Evolutionary conservation across 2,888 invertebrate species (phyloP).

Genomic region (Drepana falcataria): DNA sequence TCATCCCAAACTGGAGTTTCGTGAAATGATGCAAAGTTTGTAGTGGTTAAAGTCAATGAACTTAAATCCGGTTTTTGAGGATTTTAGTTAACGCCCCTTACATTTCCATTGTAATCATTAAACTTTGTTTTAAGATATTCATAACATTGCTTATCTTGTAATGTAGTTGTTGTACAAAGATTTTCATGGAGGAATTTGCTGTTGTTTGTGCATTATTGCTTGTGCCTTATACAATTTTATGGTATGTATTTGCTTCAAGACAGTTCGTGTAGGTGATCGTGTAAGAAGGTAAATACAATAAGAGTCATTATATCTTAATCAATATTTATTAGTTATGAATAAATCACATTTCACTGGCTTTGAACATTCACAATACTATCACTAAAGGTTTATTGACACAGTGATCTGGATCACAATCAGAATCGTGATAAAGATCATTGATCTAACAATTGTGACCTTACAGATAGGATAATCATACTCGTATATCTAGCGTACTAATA

Average conservation of each 20-base stretch:
- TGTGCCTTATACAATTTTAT: too few relatives aligned
- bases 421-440: conserved; percentile 65
- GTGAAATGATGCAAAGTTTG: conserved; percentile 57
- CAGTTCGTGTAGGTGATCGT: background rate
- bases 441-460: conserved; percentile 20
- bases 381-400: conserved; percentile 40
- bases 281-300: conserved; percentile 9
- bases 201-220: too few relatives aligned
- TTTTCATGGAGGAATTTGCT: too few relatives aligned
- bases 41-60: conserved; percentile 61
- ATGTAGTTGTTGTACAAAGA: background rate
- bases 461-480: conserved; percentile 32
- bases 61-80: conserved; percentile 45
- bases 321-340: conserved; percentile 37
- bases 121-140: background rate
- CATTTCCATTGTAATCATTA: conserved; percentile 14
- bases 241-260: conserved; percentile 13
- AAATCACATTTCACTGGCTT: conserved; percentile 42
- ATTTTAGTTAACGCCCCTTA: conserved; percentile 37
- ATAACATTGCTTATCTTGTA: background rate
- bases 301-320: conserved; percentile 18
- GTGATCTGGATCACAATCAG: conserved; percentile 63
- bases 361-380: conserved; percentile 36
- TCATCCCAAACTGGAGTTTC: conserved; percentile 36
- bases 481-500: conserved; percentile 18